Base-by-base conservation (phyloP, 1,140 invertebrate species). In the Lithobius niger region DNA sequence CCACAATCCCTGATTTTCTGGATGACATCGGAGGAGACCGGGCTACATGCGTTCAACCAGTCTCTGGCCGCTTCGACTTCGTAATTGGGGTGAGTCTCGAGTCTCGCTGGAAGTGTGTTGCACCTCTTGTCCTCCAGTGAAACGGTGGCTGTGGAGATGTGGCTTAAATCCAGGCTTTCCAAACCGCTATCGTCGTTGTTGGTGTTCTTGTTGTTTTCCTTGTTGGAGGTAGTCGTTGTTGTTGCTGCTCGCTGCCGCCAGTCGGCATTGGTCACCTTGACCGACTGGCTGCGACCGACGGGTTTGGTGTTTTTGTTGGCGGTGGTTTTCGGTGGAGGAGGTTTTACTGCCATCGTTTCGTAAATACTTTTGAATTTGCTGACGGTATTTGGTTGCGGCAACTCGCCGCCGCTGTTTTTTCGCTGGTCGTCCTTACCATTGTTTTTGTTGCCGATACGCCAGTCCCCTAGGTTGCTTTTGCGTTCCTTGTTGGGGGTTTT, bases 1-100 rank as follows among this genome's bases (percentile, higher is more conserved):
- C 86, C 88, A 62, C 80, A 85, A 63, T 87, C 86, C 44, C 86
- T 75, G 60, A 91, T 88, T 71, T 87, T 88, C 58, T 83, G 79
- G 36, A 91, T 67, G n/a, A 89, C 82, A 63, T 89, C 86, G 56
- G 65, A 60, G 1, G 69, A 79, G 0, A 86, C 81, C 60, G 80
- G 83, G 61, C 82, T 81, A 24, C 52, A 50, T 24, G 48, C 48
- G 25, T 26, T 50, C 21, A 24, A 21, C 48, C 48, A 50, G 10
- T 50, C 48, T 3, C 48, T 22, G 13, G 3, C 25, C 19, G 25
- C 48, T 50, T 50, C 48, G 3, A 16, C 48, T 19, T 25, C 13
- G 6, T 6, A 19, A 15, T 25, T 22, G 21, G 13, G 21, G 4
- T 13, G 48, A 25, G 44, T 22, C 44, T 4, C 22, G 48, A 4